phyloP scores from a whole-genome alignment of 92 coral and sea anemone genomes.

The Epizoanthus ramosus region DNA sequence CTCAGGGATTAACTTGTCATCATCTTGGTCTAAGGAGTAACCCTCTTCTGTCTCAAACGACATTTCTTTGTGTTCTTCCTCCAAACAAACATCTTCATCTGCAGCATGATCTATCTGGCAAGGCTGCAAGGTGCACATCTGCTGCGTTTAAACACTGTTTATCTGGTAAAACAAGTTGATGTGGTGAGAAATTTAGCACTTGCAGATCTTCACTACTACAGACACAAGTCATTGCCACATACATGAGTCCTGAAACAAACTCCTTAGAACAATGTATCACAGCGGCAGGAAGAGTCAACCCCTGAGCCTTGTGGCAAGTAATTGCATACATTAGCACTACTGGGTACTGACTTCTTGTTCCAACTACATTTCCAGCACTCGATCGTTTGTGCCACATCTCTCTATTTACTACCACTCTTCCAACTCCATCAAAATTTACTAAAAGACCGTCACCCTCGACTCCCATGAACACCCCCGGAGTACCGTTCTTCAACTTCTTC shows the following conservation, averaged over 20 bases:
- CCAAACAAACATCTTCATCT: conserved; percentile 13
- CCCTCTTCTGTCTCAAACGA: conserved; percentile 11
- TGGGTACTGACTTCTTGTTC: conserved; percentile 47
- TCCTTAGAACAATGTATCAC: conserved; percentile 35
- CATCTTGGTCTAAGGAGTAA: not conserved
- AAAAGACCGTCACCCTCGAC: not conserved
- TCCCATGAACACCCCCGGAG: conserved; percentile 28
- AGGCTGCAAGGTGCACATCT: not conserved
- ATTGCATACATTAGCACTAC: conserved; percentile 28
- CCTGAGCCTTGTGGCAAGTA: conserved; percentile 27
- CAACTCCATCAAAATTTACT: conserved; percentile 42
- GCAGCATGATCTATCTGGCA: conserved; percentile 4
- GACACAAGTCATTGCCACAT: conserved; percentile 36
- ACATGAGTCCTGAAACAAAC: conserved; percentile 34
- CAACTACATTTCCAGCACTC: conserved; percentile 37
- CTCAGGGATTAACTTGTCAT: not conserved
- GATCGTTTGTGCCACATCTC: conserved; percentile 47
- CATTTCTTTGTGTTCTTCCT: conserved; percentile 2
- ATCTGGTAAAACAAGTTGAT: conserved; percentile 5
- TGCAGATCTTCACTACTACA: conserved; percentile 44
- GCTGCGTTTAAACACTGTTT: not conserved
- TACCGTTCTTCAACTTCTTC: conserved; percentile 37
- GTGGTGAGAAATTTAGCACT: conserved; percentile 32
- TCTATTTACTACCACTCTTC: conserved; percentile 29
- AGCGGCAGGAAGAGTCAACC: conserved; percentile 14